These are phyloP conservation scores for Drosophila glabriapex DNA, from an alignment of 2,888 invertebrate genomes.

Conservation along the genomic window DNA sequence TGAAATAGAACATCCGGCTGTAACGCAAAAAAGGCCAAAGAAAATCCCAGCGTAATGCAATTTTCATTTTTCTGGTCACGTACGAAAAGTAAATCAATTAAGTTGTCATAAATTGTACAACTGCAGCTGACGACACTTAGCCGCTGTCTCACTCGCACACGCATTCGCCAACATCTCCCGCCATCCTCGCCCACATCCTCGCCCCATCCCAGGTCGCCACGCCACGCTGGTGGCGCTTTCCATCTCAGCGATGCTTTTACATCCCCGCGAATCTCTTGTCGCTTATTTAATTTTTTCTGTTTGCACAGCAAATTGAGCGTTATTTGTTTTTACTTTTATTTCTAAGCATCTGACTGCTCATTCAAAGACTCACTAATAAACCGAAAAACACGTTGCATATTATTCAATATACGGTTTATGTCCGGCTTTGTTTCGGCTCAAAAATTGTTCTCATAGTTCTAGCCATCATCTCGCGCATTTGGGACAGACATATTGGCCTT, in stretches of 20 bases:
- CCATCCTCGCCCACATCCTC: background rate
- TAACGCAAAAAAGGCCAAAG: constrained; percentile 51
- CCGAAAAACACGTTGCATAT: background rate
- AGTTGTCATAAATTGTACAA: constrained; percentile 84
- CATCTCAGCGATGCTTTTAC: constrained; percentile 34
- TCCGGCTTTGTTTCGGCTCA: background rate
- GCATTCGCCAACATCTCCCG: constrained; percentile 23
- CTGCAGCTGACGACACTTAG: constrained; percentile 62
- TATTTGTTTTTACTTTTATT: constrained; percentile 71
- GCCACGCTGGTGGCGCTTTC: background rate
- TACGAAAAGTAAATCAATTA: constrained; percentile 85
- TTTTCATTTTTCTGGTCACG: constrained; percentile 85
- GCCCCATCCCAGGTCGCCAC: background rate
- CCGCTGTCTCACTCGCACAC: constrained; percentile 40
- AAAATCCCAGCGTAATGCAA: constrained; percentile 83
- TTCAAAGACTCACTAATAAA: constrained; percentile 15
- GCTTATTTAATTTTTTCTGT: constrained; percentile 67
- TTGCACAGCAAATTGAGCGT: constrained; percentile 76
- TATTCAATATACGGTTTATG: background rate
- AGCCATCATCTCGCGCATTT: background rate
- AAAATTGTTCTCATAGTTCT: background rate
- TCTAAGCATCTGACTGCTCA: constrained; percentile 24
- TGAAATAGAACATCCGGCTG: constrained; percentile 77
- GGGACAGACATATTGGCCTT: background rate
- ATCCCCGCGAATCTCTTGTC: constrained; percentile 38